Conservation (phyloP, 2,113 vertebrate genomes). For the Cisticola juncidis region DNA sequence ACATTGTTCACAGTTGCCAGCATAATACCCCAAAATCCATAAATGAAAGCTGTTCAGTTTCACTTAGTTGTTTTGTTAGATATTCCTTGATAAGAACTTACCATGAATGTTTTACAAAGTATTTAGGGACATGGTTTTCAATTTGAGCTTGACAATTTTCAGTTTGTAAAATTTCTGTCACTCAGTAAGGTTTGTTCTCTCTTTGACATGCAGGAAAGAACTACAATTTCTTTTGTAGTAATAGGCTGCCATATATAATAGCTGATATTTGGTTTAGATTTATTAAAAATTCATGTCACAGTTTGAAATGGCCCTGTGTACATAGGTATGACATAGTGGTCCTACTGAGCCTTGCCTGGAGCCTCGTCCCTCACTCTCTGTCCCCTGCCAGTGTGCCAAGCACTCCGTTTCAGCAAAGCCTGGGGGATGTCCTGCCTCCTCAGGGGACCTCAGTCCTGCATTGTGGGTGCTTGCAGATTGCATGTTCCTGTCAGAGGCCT, state of each 20-base stretch:
- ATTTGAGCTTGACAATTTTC: neutral
- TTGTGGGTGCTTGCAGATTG: no score
- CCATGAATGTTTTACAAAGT: neutral
- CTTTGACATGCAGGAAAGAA: conserved; percentile 12
- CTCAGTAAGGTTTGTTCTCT: neutral
- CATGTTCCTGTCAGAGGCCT: neutral
- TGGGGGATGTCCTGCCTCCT: neutral
- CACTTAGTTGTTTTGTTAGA: neutral
- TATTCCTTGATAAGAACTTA: neutral
- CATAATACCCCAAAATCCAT: neutral
- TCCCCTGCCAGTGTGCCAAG: neutral
- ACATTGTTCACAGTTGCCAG: neutral
- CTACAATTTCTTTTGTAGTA: conserved; percentile 24
- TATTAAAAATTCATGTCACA: conserved; percentile 2
- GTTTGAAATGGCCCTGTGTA: neutral
- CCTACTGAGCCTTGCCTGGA: neutral
- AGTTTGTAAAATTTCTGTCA: neutral
- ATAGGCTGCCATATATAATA: neutral
- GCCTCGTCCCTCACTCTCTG: neutral
- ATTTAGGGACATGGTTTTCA: neutral
- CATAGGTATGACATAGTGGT: no score
- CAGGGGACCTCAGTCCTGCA: neutral
- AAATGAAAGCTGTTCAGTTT: neutral
- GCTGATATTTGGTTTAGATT: neutral
- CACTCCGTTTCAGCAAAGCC: neutral